Base-by-base conservation (phyloP, 2,888 invertebrate genomes). In the Melanargia galathea region DNA sequence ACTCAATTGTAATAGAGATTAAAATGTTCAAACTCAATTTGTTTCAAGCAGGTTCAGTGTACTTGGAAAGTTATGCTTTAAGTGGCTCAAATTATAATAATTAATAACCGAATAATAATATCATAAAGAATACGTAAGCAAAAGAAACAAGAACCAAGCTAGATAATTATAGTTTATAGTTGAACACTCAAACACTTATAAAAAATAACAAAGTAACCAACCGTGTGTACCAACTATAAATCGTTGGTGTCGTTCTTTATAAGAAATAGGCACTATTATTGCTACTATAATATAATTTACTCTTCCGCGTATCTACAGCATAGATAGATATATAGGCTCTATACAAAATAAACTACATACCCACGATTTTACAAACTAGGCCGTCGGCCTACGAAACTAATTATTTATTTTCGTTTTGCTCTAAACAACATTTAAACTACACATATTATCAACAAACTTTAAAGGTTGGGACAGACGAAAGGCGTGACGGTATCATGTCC, bases 241-340 rank as follows among this genome's bases (percentile, higher is more conserved):
- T 49, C 70, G 79, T 80, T 77, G 81, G 79, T 75, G 75, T 75
- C 76, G 77, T 83, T 90, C 90, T 90, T 90, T 87, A 80, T 79
- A 90, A 90, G 89, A 90, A 80, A 77, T 82, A 90, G 90, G 90
- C 90, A 90, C 90, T 90, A 90, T 84, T 90, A 90, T 90, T 90
- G 90, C 90, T 90, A 90, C 83, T 82, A 87, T 84, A 86, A 88
- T 87, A 87, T 87, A 87, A 84, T 85, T 87, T 86, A 86, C 79
- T 78, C 66, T 60, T 74, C 71, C 84, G 85, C 87, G 84, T 86
- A 88, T 87, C 88, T 87, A 90, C 87, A 90, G 88, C 89, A 82
- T 79, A 82, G 78, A 83, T 79, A 77, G 79, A 77, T 33, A 30
- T n/a, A 51, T 51, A 52, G 52, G 74, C 77, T 82, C 87, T 87